Evolutionary conservation across 2,113 vertebrate species (phyloP).

Genomic region (Lophura nycthemera): DNA sequence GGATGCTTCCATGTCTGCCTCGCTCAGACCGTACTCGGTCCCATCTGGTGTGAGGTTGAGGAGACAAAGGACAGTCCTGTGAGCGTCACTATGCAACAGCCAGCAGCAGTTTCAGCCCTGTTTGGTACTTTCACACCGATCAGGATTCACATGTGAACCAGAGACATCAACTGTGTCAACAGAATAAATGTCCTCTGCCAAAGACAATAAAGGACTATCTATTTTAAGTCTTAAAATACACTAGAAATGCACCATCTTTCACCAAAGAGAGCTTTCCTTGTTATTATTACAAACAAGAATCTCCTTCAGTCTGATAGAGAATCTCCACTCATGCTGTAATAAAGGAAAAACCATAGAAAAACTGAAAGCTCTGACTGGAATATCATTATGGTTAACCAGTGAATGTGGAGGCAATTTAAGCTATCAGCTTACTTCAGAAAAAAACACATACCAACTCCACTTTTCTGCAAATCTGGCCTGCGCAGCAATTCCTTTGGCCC

Average conservation of each 20-base stretch:
- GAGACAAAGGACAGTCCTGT: slow-evolving; percentile 7
- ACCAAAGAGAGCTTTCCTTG: background rate
- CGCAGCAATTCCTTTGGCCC: background rate
- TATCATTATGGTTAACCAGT: background rate
- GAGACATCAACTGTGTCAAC: background rate
- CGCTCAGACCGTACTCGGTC: slow-evolving; percentile 93
- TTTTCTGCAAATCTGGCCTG: background rate
- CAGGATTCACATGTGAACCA: rapidly evolving
- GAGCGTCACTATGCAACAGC: background rate
- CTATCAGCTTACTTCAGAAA: background rate
- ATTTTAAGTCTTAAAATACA: background rate
- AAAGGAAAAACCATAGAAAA: background rate
- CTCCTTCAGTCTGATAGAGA: background rate
- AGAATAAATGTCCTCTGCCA: background rate
- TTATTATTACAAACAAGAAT: background rate
- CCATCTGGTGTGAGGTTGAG: slow-evolving; percentile 81
- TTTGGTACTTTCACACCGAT: background rate
- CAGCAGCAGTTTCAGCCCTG: background rate
- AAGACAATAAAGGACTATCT: background rate
- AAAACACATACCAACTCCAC: background rate
- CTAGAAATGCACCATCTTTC: background rate
- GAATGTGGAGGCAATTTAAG: background rate
- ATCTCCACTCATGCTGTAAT: background rate
- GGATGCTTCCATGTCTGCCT: slow-evolving; percentile 95
- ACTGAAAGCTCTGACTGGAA: slow-evolving; percentile 4